These are phyloP conservation scores for Rhinella marina DNA, from an alignment of 2,797 vertebrate species.

Conservation along the genomic window DNA sequence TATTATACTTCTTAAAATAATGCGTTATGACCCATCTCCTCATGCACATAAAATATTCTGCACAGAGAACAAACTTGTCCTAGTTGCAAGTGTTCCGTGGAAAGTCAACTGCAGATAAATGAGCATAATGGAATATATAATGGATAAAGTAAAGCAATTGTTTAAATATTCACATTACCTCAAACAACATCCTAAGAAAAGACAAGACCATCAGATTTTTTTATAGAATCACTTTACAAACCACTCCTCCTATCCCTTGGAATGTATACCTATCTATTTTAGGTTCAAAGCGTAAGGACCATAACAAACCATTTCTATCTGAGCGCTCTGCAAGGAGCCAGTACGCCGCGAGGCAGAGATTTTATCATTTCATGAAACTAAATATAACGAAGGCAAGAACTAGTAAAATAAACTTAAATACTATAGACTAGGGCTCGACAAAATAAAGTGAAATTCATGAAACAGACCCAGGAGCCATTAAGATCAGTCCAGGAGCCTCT, in stretches of 20 bases:
- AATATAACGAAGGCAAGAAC: constrained; percentile 21
- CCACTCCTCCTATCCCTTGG: constrained; percentile 12
- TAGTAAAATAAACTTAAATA: neutral
- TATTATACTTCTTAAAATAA: neutral
- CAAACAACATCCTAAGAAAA: neutral
- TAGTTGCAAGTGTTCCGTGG: neutral
- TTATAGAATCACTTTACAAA: constrained; percentile 13
- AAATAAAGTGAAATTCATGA: neutral
- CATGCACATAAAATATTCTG: constrained; percentile 14
- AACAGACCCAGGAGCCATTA: neutral
- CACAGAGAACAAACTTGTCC: neutral
- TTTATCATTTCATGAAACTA: constrained; percentile 19
- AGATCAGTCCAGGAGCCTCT: neutral
- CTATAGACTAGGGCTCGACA: neutral
- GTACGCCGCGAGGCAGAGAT: constrained; percentile 25
- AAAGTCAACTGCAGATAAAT: constrained; percentile 12
- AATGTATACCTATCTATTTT: constrained; percentile 37
- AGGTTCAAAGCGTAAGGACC: constrained; percentile 17
- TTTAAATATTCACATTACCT: constrained; percentile 41
- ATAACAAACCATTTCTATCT: constrained; percentile 31
- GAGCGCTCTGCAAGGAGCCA: constrained; percentile 34
- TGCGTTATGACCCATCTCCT: neutral
- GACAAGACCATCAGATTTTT: neutral
- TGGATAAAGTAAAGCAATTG: constrained; percentile 1
- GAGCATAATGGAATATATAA: constrained; percentile 22